Percentiles rank a stretch among this genome's conserved stretches.
phyloP scores from a whole-genome alignment of 1,140 invertebrate species.

The Diprion similis region DNA sequence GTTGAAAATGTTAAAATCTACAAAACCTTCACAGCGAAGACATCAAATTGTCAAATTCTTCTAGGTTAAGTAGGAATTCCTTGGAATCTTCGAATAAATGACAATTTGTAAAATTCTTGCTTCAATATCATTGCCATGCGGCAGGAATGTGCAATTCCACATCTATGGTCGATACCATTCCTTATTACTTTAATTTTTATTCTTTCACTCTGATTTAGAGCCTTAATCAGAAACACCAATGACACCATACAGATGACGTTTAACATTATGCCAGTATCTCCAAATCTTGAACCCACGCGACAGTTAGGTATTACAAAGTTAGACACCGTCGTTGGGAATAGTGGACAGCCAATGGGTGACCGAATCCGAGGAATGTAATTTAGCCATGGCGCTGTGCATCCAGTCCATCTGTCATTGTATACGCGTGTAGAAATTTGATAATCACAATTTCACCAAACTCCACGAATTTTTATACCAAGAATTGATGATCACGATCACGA shows the following conservation, averaged over 20 bases:
- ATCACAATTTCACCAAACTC: not conserved
- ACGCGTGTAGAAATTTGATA: not conserved
- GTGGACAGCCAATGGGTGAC: too few species aligned
- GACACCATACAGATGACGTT: not conserved
- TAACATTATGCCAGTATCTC: not conserved
- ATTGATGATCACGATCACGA: too few species aligned
- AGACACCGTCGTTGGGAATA: too few species aligned
- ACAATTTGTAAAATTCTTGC: not conserved
- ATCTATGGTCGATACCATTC: not conserved
- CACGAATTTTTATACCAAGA: not conserved
- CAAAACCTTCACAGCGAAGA: not conserved
- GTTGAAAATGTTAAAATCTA: not conserved
- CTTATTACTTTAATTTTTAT: too few species aligned
- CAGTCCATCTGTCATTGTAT: not conserved
- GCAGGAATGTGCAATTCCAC: not conserved
- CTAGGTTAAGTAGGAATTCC: not conserved
- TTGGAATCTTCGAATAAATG: not conserved
- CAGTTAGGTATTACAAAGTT: too few species aligned
- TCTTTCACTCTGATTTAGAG: not conserved
- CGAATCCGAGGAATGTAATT: too few species aligned
- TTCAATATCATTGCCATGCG: too few species aligned
- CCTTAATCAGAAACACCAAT: not conserved
- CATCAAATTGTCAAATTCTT: slow-evolving; percentile 6
- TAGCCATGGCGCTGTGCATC: not conserved
- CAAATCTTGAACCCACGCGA: too few species aligned